phyloP scores from a whole-genome alignment of 2,888 invertebrate species.

The Ectemnius cavifrons region DNA sequence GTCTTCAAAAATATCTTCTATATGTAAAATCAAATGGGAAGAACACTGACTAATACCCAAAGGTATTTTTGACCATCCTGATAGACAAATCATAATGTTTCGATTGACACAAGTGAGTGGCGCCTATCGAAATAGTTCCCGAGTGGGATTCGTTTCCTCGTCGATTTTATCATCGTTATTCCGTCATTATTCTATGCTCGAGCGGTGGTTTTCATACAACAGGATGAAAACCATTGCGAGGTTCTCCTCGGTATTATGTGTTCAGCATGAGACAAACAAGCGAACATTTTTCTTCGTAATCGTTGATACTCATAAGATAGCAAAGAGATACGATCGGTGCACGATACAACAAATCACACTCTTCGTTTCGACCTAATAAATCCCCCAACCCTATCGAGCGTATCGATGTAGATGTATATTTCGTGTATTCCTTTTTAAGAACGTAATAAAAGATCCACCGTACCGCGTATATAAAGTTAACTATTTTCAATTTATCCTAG shows the following conservation, averaged over 20 bases:
- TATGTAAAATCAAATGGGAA: too few relatives aligned
- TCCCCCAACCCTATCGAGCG: slow-evolving; percentile 34
- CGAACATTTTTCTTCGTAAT: slow-evolving; percentile 27
- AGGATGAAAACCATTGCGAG: slow-evolving; percentile 33
- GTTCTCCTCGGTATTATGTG: slow-evolving; percentile 45
- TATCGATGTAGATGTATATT: slow-evolving; percentile 56
- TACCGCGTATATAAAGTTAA: not conserved
- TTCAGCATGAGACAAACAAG: slow-evolving; percentile 39
- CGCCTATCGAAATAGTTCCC: too few relatives aligned
- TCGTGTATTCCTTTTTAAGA: slow-evolving; percentile 63
- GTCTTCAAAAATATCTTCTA: too few relatives aligned
- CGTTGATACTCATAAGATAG: slow-evolving; percentile 25
- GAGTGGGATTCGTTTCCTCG: not conserved
- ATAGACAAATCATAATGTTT: too few relatives aligned
- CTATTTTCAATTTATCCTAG: not conserved
- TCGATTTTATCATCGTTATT: slow-evolving; percentile 31
- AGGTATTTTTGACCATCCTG: too few relatives aligned
- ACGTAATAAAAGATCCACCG: slow-evolving; percentile 55
- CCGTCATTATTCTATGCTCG: slow-evolving; percentile 8
- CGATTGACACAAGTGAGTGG: too few relatives aligned
- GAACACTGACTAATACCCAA: too few relatives aligned
- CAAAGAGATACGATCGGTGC: slow-evolving; percentile 22
- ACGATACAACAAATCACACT: slow-evolving; percentile 16
- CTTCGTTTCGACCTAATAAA: slow-evolving; percentile 25
- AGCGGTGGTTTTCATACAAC: slow-evolving; percentile 1